Evolutionary conservation across 2,797 vertebrate species (phyloP), one percentile per base, ranked within the genome.

Genomic region (Centropyge bicolor): DNA sequence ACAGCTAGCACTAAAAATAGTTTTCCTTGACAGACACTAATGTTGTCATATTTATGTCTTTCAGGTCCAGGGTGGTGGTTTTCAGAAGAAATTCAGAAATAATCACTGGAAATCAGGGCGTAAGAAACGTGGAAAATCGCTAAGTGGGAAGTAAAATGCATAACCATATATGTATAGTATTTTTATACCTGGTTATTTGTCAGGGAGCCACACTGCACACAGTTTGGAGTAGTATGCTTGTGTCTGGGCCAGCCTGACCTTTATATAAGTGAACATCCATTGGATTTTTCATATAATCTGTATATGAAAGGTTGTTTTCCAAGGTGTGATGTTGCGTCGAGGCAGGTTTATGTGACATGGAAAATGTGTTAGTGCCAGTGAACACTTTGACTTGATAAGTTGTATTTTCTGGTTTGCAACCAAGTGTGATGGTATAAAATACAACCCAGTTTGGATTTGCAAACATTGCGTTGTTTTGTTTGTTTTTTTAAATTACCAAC

Each of bases 61-160:
- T 72, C 88, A 96, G 96, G 89, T 78, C 14, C 95, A 96, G 72
- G 72, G 85, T 24, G 83, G 74, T 24, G 87, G 84, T 6, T 89
- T 91, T 70, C 90, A 91, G 76, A 96, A 96, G 91, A 96, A 93
- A 86, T 88, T 93, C 31, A 92, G 91, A 91, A 96, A 93, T 55
- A 92, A 91, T 78, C 89, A 83, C 46, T 86, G 82, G 84, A 95
- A 93, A 86, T 90, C 84, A 10, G 86, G 89, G 3, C 84, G 78
- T 22, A 93, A 94, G 68, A 90, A 89, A 76, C 52, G 24, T 0
- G 80, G 48, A 14, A 94, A 92, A 89, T 65, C 80, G 3, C 70
- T 57, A 60, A 93, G 88, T 74, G 87, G 81, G 78, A 95, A 95
- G 72, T 92, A 86, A 92, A 83, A 55, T 8, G 1, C 22, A 41